Evolutionary conservation across 2,888 invertebrate species (phyloP).

Genomic region (Drosophila helvetica): DNA sequence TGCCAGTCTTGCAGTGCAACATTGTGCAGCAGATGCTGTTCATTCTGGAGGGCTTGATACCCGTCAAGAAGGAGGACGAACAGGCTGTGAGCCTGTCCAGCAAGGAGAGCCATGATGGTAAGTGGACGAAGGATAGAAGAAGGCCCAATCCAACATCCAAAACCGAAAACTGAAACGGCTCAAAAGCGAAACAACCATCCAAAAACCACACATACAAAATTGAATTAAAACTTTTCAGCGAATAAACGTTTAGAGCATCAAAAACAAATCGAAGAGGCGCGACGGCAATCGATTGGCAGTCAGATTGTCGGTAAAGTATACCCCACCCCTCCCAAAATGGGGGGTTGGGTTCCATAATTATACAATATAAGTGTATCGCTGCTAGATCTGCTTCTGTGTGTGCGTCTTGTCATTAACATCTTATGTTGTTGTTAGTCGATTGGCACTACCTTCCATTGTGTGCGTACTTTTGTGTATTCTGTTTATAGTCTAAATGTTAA

Average conservation of each 20-base stretch:
- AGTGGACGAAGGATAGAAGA: conserved; percentile 56
- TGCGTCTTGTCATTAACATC: conserved; percentile 30
- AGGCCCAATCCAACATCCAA: conserved; percentile 9
- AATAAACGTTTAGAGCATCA: conserved; percentile 71
- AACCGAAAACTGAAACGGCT: neutral
- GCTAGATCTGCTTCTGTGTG: conserved; percentile 59
- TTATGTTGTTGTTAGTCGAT: conserved; percentile 4
- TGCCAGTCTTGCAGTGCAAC: conserved; percentile 95
- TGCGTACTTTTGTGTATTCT: conserved; percentile 32
- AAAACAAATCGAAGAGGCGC: conserved; percentile 67
- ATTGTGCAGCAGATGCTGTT: conserved; percentile 93
- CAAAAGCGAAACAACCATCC: conserved; percentile 17
- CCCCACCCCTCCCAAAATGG: conserved; percentile 10
- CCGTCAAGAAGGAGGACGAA: conserved; percentile 88
- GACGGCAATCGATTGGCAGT: conserved; percentile 76
- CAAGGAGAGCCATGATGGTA: conserved; percentile 85
- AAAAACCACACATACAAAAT: conserved; percentile 37
- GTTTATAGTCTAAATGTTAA: conserved; percentile 29
- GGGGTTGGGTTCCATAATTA: conserved; percentile 32
- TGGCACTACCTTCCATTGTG: neutral
- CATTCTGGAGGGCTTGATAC: conserved; percentile 93
- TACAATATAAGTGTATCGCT: conserved; percentile 52
- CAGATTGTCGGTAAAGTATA: conserved; percentile 83
- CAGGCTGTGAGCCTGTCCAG: conserved; percentile 85
- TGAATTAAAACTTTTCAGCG: conserved; percentile 67